These are phyloP conservation scores for Mythimna vitellina DNA, from an alignment of 2,888 invertebrate species.

Conservation along the genomic window DNA sequence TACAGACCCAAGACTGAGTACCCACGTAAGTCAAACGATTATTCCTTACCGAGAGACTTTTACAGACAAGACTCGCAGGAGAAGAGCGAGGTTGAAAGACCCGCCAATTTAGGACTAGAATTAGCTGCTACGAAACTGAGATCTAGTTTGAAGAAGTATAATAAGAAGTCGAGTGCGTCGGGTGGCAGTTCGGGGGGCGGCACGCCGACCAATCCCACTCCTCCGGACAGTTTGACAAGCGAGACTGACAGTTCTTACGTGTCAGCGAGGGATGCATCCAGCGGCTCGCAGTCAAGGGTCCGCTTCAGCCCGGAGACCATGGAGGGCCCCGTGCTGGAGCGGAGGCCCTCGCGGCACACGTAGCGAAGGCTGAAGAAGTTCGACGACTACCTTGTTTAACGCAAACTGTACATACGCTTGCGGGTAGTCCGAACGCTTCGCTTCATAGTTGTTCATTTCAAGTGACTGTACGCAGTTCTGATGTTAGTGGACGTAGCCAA, in stretches of 20 bases:
- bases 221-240: conserved; percentile 95
- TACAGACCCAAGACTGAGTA: conserved; percentile 82
- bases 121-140: conserved; percentile 93
- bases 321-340: conserved; percentile 85
- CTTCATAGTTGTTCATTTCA: conserved; percentile 56
- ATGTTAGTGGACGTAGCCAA: conserved; percentile 53
- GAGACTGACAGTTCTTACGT: conserved; percentile 96
- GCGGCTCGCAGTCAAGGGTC: conserved; percentile 93
- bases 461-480: conserved; percentile 56
- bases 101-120: conserved; percentile 91
- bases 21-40: conserved; percentile 81
- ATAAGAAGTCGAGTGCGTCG: conserved; percentile 88
- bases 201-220: conserved; percentile 96
- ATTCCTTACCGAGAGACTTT: conserved; percentile 82
- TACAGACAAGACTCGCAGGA: conserved; percentile 83
- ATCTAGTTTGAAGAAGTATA: conserved; percentile 95
- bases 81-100: conserved; percentile 81
- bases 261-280: conserved; percentile 94
- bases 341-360: conserved; percentile 81
- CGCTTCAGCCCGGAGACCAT: conserved; percentile 94
- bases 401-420: conserved; percentile 68
- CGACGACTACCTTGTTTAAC: conserved; percentile 88
- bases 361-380: conserved; percentile 89
- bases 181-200: conserved; percentile 92
- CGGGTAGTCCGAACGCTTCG: conserved; percentile 77